Conservation (phyloP, 2,888 invertebrate species). For the Chouioia cunea region DNA sequence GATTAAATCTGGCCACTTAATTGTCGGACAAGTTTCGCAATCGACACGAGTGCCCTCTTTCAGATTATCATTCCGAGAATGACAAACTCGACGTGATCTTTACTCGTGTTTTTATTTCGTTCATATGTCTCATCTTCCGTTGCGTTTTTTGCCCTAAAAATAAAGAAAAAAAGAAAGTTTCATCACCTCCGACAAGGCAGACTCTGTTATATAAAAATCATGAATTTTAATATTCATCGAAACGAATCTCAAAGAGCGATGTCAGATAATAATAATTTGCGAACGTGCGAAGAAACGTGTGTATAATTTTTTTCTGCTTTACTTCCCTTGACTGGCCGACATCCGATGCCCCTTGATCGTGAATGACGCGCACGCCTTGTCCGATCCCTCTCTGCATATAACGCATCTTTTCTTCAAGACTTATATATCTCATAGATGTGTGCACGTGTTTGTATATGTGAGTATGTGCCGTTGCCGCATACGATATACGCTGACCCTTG, state of each 20-base stretch:
- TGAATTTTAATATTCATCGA: too few species aligned
- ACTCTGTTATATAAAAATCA: too few species aligned
- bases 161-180: too few species aligned
- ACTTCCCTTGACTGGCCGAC: slow-evolving; percentile 17
- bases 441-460: background rate
- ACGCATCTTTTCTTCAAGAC: slow-evolving; percentile 42
- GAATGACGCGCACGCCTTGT: slow-evolving; percentile 40
- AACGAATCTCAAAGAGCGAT: too few species aligned
- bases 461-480: background rate
- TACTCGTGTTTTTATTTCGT: background rate
- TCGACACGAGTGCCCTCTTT: background rate
- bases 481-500: slow-evolving; percentile 54
- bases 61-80: too few species aligned
- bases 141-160: too few species aligned
- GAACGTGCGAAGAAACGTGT: slow-evolving; percentile 16
- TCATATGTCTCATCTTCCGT: too few species aligned
- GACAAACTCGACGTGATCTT: background rate
- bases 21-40: background rate
- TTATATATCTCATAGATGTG: background rate
- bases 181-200: too few species aligned
- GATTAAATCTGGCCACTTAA: slow-evolving; percentile 14
- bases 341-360: slow-evolving; percentile 39
- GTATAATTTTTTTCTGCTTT: background rate
- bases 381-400: slow-evolving; percentile 26
- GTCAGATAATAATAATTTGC: background rate